A percentile compares a stretch with the other conserved stretches of the same genome.
Conservation (phyloP, 2,888 invertebrate genomes). For the Apotomis capreana region DNA sequence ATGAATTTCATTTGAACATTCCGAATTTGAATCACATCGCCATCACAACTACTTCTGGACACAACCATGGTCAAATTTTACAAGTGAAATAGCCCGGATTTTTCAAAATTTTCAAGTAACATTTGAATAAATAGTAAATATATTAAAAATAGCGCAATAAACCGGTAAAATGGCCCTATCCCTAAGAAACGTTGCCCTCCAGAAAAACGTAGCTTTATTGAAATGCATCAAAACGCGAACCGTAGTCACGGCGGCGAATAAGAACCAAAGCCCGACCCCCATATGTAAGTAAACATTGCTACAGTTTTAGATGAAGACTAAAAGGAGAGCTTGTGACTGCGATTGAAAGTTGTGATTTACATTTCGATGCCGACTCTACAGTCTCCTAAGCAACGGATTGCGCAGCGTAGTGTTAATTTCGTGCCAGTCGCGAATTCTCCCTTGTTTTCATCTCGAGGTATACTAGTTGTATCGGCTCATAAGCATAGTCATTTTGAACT, state of each 20-base stretch:
- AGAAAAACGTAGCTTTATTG: slow-evolving; percentile 66
- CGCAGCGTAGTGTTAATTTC: too few relatives aligned
- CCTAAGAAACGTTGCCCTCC: slow-evolving; percentile 66
- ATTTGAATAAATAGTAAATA: slow-evolving; percentile 44
- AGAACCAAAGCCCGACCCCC: slow-evolving; percentile 55
- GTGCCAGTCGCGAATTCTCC: too few relatives aligned
- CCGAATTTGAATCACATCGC: slow-evolving; percentile 49
- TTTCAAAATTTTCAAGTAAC: slow-evolving; percentile 56
- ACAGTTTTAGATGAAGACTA: too few relatives aligned
- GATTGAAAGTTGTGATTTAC: too few relatives aligned
- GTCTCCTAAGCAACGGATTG: too few relatives aligned
- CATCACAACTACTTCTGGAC: slow-evolving; percentile 53
- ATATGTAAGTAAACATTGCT: slow-evolving; percentile 60
- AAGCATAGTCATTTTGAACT: too few relatives aligned
- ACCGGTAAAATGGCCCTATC: slow-evolving; percentile 67
- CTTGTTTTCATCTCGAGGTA: too few relatives aligned
- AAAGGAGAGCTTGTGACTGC: too few relatives aligned
- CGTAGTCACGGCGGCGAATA: slow-evolving; percentile 59
- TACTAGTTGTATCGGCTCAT: too few relatives aligned
- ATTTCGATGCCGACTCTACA: too few relatives aligned
- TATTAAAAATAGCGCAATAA: slow-evolving; percentile 1
- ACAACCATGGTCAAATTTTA: slow-evolving; percentile 67
- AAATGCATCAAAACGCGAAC: slow-evolving; percentile 69
- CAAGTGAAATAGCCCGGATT: slow-evolving; percentile 58
- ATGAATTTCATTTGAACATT: slow-evolving; percentile 51